Conservation (phyloP, 2,888 invertebrate species). For the Chymomyza fuscimana region DNA sequence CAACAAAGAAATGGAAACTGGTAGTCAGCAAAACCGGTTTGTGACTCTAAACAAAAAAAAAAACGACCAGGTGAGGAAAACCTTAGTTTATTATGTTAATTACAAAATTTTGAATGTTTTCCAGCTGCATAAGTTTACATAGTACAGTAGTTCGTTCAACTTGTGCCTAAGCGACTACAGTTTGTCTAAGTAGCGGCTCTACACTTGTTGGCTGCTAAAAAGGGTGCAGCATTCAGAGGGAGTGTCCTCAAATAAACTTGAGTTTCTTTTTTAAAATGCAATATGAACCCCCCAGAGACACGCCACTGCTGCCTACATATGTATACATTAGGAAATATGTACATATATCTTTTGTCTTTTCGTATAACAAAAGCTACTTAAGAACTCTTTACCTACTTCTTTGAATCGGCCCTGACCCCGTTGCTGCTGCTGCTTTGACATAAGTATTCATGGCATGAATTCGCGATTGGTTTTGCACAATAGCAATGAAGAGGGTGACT, state of each 20-base stretch:
- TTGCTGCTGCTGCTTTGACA: conserved; percentile 14
- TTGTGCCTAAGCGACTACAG: neutral
- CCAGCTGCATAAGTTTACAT: conserved; percentile 52
- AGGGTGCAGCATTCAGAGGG: neutral
- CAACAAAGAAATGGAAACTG: conserved; percentile 63
- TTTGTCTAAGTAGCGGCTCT: conserved; percentile 26
- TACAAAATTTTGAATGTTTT: conserved; percentile 35
- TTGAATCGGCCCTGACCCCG: conserved; percentile 46
- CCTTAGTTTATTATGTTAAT: conserved; percentile 31
- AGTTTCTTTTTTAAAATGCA: too few relatives aligned
- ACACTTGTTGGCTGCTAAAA: conserved; percentile 44
- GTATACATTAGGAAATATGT: neutral
- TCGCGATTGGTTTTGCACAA: neutral
- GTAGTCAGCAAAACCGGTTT: conserved; percentile 54
- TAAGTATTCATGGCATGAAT: neutral
- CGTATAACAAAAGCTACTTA: neutral
- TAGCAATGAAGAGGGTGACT: neutral
- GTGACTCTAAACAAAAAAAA: conserved; percentile 52
- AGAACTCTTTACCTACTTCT: conserved; percentile 12
- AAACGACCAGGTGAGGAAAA: conserved; percentile 2
- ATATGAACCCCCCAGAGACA: too few relatives aligned
- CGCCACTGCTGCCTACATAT: neutral
- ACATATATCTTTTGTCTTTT: neutral
- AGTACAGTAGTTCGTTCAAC: conserved; percentile 59
- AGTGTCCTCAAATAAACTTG: too few relatives aligned